Evolutionary conservation across 2,113 vertebrate genomes (phyloP), one percentile per base, ranked within the genome.

Genomic region (Lichenostomus cassidix): DNA sequence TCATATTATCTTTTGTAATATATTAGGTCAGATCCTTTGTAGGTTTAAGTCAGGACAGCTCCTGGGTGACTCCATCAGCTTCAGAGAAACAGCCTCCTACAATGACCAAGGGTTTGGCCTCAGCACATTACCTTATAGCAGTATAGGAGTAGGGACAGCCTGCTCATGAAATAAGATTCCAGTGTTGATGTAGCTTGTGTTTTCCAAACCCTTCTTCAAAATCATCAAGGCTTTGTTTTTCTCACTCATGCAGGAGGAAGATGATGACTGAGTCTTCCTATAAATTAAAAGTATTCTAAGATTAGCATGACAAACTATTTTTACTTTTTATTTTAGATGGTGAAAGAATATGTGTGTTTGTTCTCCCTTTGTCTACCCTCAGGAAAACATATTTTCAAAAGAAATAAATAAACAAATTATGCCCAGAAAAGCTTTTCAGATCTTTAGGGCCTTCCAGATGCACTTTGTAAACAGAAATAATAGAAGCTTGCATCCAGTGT

Each of bases 391-490:
- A 25, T 37, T 53, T 75, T 78, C 16, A 55, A 71, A 94, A 90
- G 22, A 31, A 71, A 58, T 8, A 87, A 67, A 31, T 23, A 53
- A 58, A 78, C 10, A 83, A 85, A 68, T 60, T 62, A 69, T 63
- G 23, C 23, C 42, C 39, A 58, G 77, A 87, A 82, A 81, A 81
- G 33, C 12, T 64, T 77, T 12, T 83, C 56, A 90, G 59, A 59
- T 83, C 37, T 84, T 96, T 62, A 80, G 50, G 75, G 62, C 15
- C 52, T 67, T 95, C 53, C 74, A 87, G 52, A 68, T 71, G 28
- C n/a, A 83, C 59, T 86, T 63, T 92, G 49, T 90, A 71, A 92
- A 77, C 29, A 95, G 64, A 94, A 94, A 81, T 69, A 95, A 83
- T 15, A 79, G 53, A 69, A 77, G 27, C 18, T 77, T 89, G 22